Percentiles rank a stretch among this genome's conserved stretches.
Evolutionary conservation across 2,797 vertebrate genomes (phyloP).

Genomic region (Clangula hyemalis): DNA sequence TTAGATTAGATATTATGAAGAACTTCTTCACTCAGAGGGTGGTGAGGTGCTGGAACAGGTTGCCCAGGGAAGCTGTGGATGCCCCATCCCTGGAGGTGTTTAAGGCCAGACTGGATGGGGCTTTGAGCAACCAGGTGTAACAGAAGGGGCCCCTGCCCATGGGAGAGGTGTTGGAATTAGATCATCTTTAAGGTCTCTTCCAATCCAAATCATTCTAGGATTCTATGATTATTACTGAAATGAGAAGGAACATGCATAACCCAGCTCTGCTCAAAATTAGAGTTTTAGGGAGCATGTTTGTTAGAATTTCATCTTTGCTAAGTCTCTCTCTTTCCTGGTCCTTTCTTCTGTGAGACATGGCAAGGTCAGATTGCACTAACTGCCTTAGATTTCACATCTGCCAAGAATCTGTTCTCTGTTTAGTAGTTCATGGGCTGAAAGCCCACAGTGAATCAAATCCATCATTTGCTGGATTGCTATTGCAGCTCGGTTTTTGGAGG

Average conservation of each 20-base stretch:
- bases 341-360: background rate
- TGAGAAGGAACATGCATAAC: background rate
- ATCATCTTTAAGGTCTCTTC: no score
- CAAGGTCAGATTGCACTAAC: background rate
- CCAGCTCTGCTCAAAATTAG: background rate
- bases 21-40: no score
- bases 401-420: background rate
- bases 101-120: no score
- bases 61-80: no score
- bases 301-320: background rate
- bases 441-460: background rate
- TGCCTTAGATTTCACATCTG: background rate
- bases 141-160: no score
- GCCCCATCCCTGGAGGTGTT: no score
- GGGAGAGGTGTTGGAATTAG: no score
- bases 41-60: no score
- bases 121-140: no score
- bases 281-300: background rate
- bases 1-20: no score
- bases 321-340: background rate
- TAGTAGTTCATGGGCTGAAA: background rate
- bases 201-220: no score
- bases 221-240: background rate
- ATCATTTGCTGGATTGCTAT: background rate
- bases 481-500: background rate